These are phyloP conservation scores for Pocillopora damicornis DNA, from an alignment of 64 coral and sea anemone species.

Conservation along the genomic window DNA sequence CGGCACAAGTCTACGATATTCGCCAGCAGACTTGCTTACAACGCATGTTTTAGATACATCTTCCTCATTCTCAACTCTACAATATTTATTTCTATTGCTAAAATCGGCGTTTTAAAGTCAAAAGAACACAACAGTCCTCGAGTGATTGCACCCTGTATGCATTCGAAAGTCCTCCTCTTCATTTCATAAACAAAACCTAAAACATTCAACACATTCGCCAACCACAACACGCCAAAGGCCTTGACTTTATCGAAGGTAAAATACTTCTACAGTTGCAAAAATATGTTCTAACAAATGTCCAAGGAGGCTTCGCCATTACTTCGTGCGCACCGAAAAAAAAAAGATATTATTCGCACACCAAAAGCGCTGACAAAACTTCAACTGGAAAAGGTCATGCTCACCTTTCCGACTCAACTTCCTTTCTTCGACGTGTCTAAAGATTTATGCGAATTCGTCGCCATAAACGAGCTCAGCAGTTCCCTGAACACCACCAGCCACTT, in stretches of 20 bases:
- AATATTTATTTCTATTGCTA: neutral
- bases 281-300: no score
- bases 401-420: conserved; percentile 47
- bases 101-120: neutral
- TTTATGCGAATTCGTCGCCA: conserved; percentile 28
- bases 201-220: neutral
- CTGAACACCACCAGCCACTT: neutral
- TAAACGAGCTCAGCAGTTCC: conserved; percentile 25
- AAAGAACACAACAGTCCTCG: neutral
- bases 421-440: conserved; percentile 24
- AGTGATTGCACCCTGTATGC: neutral
- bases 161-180: conserved; percentile 45
- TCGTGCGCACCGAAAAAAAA: neutral
- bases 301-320: neutral
- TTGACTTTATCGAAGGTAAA: neutral
- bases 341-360: neutral
- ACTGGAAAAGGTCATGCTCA: conserved; percentile 40
- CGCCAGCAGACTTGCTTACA: neutral
- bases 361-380: conserved; percentile 14
- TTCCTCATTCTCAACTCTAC: neutral
- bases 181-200: conserved; percentile 11
- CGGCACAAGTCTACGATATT: neutral
- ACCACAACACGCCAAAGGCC: neutral
- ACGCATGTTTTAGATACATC: neutral
- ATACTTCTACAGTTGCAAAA: conserved; percentile 7